A percentile compares a stretch with the other conserved stretches of the same genome.
phyloP scores from a whole-genome alignment of 2,797 vertebrate species.

The Bovichtus diacanthus region DNA sequence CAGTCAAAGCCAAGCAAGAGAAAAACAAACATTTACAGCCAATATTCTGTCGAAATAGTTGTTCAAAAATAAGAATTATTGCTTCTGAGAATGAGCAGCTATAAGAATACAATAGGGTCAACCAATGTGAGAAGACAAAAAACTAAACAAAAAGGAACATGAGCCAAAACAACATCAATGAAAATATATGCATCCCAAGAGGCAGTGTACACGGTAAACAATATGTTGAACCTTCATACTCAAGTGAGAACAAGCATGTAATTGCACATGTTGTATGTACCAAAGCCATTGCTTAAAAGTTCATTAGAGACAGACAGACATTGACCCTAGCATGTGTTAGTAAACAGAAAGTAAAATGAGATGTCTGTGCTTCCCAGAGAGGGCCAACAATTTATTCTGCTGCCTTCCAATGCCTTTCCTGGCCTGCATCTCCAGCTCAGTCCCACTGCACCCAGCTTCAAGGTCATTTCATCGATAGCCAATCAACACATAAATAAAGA shows the following conservation, averaged over 20 bases:
- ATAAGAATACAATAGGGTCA: conserved; percentile 1
- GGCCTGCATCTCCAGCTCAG: background rate
- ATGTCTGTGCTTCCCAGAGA: conserved; percentile 4
- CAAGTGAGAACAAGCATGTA: conserved; percentile 36
- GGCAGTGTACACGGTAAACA: conserved; percentile 7
- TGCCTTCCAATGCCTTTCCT: conserved; percentile 2
- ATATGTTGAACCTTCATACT: conserved; percentile 6
- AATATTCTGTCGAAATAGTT: background rate
- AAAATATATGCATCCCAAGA: conserved; percentile 28
- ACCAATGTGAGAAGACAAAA: background rate
- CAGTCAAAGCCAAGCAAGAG: background rate
- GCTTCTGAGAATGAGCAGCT: background rate
- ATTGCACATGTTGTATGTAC: conserved; percentile 25
- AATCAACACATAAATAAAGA: conserved; percentile 24
- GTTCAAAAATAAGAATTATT: background rate
- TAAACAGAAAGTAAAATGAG: conserved; percentile 31
- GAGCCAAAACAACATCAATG: background rate
- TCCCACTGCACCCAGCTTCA: conserved; percentile 8
- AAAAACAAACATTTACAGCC: background rate
- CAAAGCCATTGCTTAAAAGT: conserved; percentile 25
- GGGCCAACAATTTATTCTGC: conserved; percentile 3
- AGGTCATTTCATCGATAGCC: conserved; percentile 36
- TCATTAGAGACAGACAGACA: conserved; percentile 48
- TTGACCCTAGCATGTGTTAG: conserved; percentile 22
- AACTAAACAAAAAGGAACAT: background rate